Conservation (phyloP, 2,113 vertebrate species). For the Nycticorax nycticorax region DNA sequence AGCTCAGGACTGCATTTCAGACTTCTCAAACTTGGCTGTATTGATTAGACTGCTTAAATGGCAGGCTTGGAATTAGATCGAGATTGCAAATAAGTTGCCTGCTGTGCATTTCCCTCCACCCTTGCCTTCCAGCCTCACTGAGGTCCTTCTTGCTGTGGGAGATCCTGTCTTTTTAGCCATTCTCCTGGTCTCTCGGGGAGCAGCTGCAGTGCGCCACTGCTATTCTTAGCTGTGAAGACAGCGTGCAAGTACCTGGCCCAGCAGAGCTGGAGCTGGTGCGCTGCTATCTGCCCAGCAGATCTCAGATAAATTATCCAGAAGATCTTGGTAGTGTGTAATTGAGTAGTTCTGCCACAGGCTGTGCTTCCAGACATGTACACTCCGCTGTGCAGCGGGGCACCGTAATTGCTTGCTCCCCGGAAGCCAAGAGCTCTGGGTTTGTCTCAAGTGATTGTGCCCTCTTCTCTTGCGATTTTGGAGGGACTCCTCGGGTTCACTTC, state of each 20-base stretch:
- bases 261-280: slow-evolving; percentile 49
- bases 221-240: slow-evolving; percentile 63
- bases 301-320: slow-evolving; percentile 63
- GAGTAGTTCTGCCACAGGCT: slow-evolving; percentile 60
- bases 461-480: neutral
- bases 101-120: neutral
- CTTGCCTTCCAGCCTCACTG: neutral
- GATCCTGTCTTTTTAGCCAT: slow-evolving; percentile 22
- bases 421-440: neutral
- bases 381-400: slow-evolving; percentile 15
- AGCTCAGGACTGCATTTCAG: neutral
- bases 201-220: slow-evolving; percentile 64
- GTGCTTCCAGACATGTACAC: slow-evolving; percentile 49
- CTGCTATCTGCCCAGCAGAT: slow-evolving; percentile 50
- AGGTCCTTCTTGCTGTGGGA: slow-evolving; percentile 42
- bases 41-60: slow-evolving; percentile 4
- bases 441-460: neutral
- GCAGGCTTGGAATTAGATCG: neutral
- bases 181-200: slow-evolving; percentile 57
- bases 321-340: slow-evolving; percentile 52
- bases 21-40: neutral
- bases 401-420: slow-evolving; percentile 33
- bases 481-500: neutral
- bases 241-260: slow-evolving; percentile 48
- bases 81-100: neutral